These are phyloP conservation scores for Camponotus floridanus DNA, from an alignment of 1,140 invertebrate species.

Conservation along the genomic window DNA sequence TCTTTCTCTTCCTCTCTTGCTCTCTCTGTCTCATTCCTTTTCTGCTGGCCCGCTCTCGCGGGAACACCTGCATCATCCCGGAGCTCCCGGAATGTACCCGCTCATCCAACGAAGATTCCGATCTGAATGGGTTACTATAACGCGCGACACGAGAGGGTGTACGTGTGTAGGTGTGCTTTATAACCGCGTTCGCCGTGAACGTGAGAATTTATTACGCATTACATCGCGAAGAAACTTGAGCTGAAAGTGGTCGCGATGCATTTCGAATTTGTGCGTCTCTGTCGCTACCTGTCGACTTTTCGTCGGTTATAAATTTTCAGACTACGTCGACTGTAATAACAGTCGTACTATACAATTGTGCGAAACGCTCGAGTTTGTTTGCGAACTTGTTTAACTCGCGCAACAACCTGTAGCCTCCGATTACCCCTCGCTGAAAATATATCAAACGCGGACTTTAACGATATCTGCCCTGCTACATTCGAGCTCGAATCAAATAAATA, in stretches of 20 bases:
- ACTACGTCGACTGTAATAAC: constrained; percentile 49
- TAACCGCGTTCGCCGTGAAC: constrained; percentile 54
- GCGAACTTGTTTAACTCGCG: constrained; percentile 55
- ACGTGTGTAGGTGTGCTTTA: constrained; percentile 33
- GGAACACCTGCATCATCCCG: constrained; percentile 47
- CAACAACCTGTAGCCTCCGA: constrained; percentile 59
- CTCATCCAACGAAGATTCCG: constrained; percentile 56
- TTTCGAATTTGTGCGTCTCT: constrained; percentile 53
- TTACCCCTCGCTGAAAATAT: constrained; percentile 35
- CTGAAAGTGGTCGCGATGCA: constrained; percentile 51
- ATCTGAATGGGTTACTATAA: constrained; percentile 68
- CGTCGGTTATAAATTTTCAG: constrained; percentile 60
- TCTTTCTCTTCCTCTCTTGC: background rate
- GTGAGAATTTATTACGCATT: constrained; percentile 72
- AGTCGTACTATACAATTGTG: constrained; percentile 24
- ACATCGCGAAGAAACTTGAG: constrained; percentile 44
- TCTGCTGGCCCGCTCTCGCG: background rate
- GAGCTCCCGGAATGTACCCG: constrained; percentile 32
- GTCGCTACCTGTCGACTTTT: constrained; percentile 57
- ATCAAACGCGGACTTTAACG: constrained; percentile 46
- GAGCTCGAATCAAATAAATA: background rate
- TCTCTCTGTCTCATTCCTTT: background rate
- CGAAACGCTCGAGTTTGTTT: constrained; percentile 55
- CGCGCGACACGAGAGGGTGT: constrained; percentile 16
- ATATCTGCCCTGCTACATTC: background rate